Evolutionary conservation across 2,113 vertebrate species (phyloP).

Genomic region (Emydocephalus ijimae): DNA sequence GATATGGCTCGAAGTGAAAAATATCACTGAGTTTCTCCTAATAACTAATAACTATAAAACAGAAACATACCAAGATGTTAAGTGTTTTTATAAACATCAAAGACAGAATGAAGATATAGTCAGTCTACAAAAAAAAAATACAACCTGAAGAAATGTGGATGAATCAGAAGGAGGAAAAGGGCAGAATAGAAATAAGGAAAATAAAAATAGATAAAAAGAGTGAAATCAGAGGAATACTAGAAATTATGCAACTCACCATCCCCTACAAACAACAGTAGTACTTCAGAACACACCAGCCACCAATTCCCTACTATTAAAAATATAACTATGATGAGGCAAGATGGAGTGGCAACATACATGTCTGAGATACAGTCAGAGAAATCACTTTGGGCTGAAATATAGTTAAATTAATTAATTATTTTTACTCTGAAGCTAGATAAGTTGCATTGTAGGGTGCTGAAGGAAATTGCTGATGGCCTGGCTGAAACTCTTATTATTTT

Average conservation of each 20-base stretch:
- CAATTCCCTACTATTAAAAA: background rate
- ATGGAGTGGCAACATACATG: background rate
- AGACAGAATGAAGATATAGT: conserved; percentile 9
- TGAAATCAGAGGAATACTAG: background rate
- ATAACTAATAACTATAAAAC: background rate
- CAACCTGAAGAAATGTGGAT: background rate
- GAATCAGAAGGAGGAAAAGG: conserved; percentile 28
- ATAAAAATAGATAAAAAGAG: background rate
- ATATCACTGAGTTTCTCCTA: rapidly evolving
- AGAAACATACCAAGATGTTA: conserved; percentile 12
- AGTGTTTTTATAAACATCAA: background rate
- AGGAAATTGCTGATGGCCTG: background rate
- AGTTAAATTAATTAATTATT: background rate
- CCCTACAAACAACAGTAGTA: background rate
- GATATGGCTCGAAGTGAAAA: background rate
- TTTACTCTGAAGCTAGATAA: background rate
- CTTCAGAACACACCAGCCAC: background rate
- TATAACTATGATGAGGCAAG: background rate
- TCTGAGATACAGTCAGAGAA: background rate
- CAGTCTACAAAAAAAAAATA: conserved; percentile 21
- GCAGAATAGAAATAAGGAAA: conserved; percentile 1
- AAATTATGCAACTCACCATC: background rate
- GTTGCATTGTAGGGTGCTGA: background rate
- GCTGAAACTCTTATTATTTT: background rate
- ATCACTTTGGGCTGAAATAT: background rate